These are phyloP conservation scores for Ornithoptera alexandrae DNA, from an alignment of 2,888 invertebrate species.

Conservation along the genomic window DNA sequence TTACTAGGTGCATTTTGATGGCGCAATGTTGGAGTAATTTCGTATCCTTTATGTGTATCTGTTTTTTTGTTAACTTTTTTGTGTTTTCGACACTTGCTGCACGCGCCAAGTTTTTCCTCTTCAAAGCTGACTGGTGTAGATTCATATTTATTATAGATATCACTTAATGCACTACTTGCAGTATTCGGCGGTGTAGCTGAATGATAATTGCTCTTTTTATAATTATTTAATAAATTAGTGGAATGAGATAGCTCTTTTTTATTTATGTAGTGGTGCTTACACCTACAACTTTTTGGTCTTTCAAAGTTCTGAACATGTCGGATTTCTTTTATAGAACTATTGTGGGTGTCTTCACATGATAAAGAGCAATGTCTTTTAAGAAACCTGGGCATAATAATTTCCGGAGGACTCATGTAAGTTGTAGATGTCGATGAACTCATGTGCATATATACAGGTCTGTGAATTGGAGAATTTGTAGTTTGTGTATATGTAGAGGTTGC, in stretches of 20 bases:
- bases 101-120: constrained; percentile 4
- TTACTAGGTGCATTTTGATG: constrained; percentile 12
- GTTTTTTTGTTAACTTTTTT: constrained; percentile 21
- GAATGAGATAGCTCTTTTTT: constrained; percentile 10
- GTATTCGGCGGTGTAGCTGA: constrained; percentile 54
- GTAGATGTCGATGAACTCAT: constrained; percentile 77
- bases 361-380: constrained; percentile 45
- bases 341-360: constrained; percentile 44
- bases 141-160: constrained; percentile 4
- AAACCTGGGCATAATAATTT: constrained; percentile 61
- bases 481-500: constrained; percentile 66
- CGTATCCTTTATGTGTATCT: constrained; percentile 4
- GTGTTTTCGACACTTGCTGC: constrained; percentile 27
- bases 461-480: constrained; percentile 57
- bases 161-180: constrained; percentile 34
- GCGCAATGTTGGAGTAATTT: neutral
- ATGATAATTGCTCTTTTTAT: constrained; percentile 14
- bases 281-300: constrained; percentile 42
- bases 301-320: constrained; percentile 35
- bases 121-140: constrained; percentile 5
- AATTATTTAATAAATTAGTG: neutral
- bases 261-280: constrained; percentile 36
- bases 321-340: constrained; percentile 38
- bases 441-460: constrained; percentile 58
- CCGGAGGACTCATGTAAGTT: constrained; percentile 76